Conservation (phyloP, 2,113 vertebrate species). For the Lethenteron reissneri region DNA sequence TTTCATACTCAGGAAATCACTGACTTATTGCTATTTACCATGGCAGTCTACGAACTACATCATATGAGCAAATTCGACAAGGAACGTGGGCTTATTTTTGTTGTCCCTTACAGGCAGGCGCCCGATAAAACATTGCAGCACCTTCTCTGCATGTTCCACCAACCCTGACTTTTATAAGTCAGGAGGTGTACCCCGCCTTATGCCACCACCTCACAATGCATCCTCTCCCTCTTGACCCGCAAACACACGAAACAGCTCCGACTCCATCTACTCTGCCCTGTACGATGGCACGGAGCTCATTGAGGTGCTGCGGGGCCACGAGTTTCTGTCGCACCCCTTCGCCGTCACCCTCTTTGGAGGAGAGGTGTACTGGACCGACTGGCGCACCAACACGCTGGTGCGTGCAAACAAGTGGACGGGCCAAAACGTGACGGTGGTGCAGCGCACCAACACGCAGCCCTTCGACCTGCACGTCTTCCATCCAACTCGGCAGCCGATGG, state of each 20-base stretch:
- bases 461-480: slow-evolving; percentile 95
- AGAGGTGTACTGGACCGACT: slow-evolving; percentile 95
- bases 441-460: slow-evolving; percentile 86
- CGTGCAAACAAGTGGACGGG: slow-evolving; percentile 98
- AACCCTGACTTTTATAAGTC: not conserved
- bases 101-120: too few relatives aligned
- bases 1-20: too few relatives aligned
- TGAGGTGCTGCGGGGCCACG: slow-evolving; percentile 79
- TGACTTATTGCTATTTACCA: too few relatives aligned
- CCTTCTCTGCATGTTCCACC: too few relatives aligned
- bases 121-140: too few relatives aligned
- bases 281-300: slow-evolving; percentile 82
- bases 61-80: too few relatives aligned
- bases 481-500: slow-evolving; percentile 72
- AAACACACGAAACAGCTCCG: slow-evolving; percentile 32
- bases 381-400: slow-evolving; percentile 82
- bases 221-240: too few relatives aligned
- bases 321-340: slow-evolving; percentile 81
- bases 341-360: slow-evolving; percentile 84
- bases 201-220: not conserved
- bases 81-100: too few relatives aligned
- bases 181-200: not conserved
- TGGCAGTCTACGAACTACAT: too few relatives aligned
- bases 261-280: slow-evolving; percentile 78
- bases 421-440: slow-evolving; percentile 78